Evolutionary conservation across 1,140 invertebrate species (phyloP), one percentile per base, ranked within the genome.

Genomic region (Drosophila baimaii): DNA sequence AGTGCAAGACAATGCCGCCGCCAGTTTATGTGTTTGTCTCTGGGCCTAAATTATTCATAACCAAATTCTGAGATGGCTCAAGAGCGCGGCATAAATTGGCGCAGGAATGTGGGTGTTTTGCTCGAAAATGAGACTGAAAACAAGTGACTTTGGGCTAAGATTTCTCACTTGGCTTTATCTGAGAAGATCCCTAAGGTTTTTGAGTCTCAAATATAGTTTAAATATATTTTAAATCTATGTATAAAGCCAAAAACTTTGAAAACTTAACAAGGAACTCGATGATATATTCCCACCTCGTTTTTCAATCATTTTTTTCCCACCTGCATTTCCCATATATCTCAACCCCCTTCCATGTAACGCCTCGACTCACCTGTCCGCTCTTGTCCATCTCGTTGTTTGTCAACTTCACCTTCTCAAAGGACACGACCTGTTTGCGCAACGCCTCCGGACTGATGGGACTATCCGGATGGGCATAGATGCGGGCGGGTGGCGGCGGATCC

Each of bases 321-420:
- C n/a, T n/a, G n/a, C n/a, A n/a, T 4, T 8, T 17, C 10, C 15
- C 17, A 0, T 33, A 2, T 2, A 31, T 7, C 3, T n/a, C 13
- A 6, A 13, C 6, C n/a, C n/a, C n/a, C n/a, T n/a, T 9, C 15
- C 19, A 27, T 6, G 3, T 5, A 17, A 27, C 43, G 37, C 54
- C 15, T 25, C 13, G 23, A 93, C 95, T 95, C 93, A 99, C 98
- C 95, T 99, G 98, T 93, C 98, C 98, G 90, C 97, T 97, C 92
- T 98, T 99, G 92, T 99, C 98, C 96, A 99, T 97, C 93, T 99
- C 98, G 93, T 99, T 99, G 93, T 99, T 99, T 90, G 98, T 99
- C 77, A 99, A 95, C 93, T 99, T 99, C 91, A 99, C 97, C 93
- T 99, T 99, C 94, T 99, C 99, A 93, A 99, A 99, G 78, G 98